These are phyloP conservation scores for Dendrolimus kikuchii DNA, from an alignment of 1,140 invertebrate species.

Conservation along the genomic window DNA sequence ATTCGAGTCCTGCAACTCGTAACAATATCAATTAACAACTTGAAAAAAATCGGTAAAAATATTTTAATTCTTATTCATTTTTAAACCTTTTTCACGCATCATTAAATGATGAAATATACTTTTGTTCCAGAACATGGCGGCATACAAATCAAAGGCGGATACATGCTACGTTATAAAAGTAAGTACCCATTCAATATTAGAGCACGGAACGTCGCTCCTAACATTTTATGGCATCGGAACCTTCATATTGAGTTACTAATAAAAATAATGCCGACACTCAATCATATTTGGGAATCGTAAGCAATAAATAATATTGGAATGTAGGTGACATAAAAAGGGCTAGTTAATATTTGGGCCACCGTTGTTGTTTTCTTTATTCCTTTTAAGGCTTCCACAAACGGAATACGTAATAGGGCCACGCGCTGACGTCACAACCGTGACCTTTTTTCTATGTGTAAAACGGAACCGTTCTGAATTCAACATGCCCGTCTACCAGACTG, in stretches of 20 bases:
- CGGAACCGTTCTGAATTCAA: no score
- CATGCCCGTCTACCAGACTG: no score
- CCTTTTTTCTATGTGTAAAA: no score
- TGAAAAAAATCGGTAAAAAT: no score
- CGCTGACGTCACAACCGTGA: no score
- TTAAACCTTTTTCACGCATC: no score
- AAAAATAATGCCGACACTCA: constrained; percentile 10
- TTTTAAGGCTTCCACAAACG: no score
- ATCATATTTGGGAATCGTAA: constrained; percentile 10
- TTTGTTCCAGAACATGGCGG: constrained; percentile 73
- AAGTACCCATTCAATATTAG: constrained; percentile 49
- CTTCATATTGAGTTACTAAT: constrained; percentile 6
- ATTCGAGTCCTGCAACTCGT: no score
- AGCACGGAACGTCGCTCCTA: neutral
- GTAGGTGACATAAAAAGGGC: constrained; percentile 8
- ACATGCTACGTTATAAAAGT: constrained; percentile 78
- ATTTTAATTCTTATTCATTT: no score
- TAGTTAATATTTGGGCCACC: constrained; percentile 10
- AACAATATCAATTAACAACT: no score
- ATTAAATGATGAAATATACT: neutral
- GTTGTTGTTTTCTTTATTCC: neutral
- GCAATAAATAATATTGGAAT: constrained; percentile 16
- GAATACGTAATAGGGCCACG: no score
- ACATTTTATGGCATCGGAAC: neutral
- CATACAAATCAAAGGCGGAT: constrained; percentile 78